Evolutionary conservation across 2,888 invertebrate species (phyloP), one percentile per base, ranked within the genome.

Genomic region (Philereme transversata): DNA sequence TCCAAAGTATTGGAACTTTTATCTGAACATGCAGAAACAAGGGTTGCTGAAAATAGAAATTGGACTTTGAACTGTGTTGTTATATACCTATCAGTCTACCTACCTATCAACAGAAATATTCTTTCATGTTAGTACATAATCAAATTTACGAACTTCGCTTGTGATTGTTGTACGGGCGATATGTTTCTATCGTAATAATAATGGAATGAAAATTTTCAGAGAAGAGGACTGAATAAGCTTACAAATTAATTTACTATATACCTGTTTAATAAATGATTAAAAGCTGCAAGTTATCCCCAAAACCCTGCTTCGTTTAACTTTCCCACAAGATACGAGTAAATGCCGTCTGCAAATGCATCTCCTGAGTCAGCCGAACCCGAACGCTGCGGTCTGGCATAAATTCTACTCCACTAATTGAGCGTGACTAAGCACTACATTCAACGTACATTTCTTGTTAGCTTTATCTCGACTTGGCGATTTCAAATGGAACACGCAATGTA

Each of bases 301-400:
- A 11, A 40, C 11, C 11, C 43, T 36, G 33, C 46, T 51, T 43
- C 57, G 35, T 46, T 51, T 43, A 51, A 40, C 56, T 9, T 50
- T 46, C 10, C 57, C 54, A 35, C 43, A 68, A 63, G 64, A 68
- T 64, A 22, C 22, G 22, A 3, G 3, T 22, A 63, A 69, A 65
- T 65, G 49, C 56, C 58, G 40, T 55, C 60, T 65, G 59, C 57
- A 52, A 65, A 64, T 70, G 68, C 62, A 67, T 62, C 62, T 62
- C 57, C 48, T 43, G 57, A 57, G 61, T 61, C 58, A 65, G 64
- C 54, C 51, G 41, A 58, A 51, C 57, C 49, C 49, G 48, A 59
- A 47, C 57, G 52, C 56, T 67, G 67, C 60, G 69, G 69, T 64
- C 54, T 54, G 57, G 49, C 65, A 55, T 60, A 64, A 58, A 57